Evolutionary conservation across 2,888 invertebrate genomes (phyloP), one percentile per base, ranked within the genome.

Genomic region (Strigamia crassipes): DNA sequence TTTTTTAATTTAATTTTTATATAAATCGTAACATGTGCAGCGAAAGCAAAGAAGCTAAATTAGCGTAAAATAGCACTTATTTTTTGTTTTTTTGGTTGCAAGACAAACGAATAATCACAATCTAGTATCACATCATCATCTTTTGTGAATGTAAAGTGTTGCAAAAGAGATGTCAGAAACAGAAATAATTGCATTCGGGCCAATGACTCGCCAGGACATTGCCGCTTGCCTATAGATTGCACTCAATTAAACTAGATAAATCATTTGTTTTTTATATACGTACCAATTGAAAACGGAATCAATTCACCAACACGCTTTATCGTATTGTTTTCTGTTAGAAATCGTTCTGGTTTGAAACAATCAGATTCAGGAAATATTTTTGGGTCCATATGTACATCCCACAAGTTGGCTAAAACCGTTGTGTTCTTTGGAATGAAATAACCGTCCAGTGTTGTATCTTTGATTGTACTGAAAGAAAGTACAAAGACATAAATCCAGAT

Each of bases 391-490:
- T 82, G 82, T 10, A 79, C 46, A 5, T 42, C 79, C 31, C 41
- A 79, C 15, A 82, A 18, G 18, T 82, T 79, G 1, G 82, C 3
- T 1, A 38, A 79, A 78, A 82, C 41, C 9, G 31, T 78, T 42
- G 82, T 38, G 13, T 42, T 21, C 41, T 82, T 82, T 8, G 82
- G 82, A 18, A 82, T 66, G 41, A 2, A 21, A 23, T 79, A 78
- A 41, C 78, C 78, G 2, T 78, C 5, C 8, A 82, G 27, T n/a
- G 27, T 38, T 27, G 82, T n/a, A n/a, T n/a, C n/a, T n/a, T n/a
- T n/a, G n/a, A n/a, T n/a, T n/a, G n/a, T n/a, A n/a, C n/a, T n/a
- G n/a, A n/a, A n/a, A n/a, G n/a, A n/a, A n/a, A n/a, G n/a, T n/a
- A n/a, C n/a, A n/a, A n/a, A n/a, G n/a, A n/a, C n/a, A n/a, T n/a